Conservation (phyloP, 2,888 invertebrate genomes). For the Chaitophorus viminalis region DNA sequence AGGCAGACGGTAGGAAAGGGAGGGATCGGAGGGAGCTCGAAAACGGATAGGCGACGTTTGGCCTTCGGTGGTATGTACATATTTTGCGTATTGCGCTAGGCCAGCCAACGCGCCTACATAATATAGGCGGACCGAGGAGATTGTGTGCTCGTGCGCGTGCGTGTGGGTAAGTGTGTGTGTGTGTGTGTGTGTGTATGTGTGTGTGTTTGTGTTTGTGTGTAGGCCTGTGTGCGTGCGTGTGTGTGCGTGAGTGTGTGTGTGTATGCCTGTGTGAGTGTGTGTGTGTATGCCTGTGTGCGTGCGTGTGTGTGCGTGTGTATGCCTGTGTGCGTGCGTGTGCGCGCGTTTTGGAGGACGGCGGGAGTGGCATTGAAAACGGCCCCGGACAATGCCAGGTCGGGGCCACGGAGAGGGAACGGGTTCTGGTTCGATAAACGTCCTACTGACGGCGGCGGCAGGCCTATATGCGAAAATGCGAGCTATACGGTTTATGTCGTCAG, state of each 20-base stretch:
- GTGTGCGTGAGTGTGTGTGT: too few relatives aligned
- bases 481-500: constrained; percentile 18
- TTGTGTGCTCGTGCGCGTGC: too few relatives aligned
- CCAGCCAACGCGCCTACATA: not conserved
- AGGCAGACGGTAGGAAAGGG: not conserved
- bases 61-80: constrained; percentile 14
- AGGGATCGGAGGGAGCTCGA: not conserved
- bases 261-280: too few relatives aligned
- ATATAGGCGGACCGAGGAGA: not conserved
- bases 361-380: constrained; percentile 60
- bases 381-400: constrained; percentile 57
- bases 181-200: too few relatives aligned
- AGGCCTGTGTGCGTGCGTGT: not conserved
- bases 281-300: too few relatives aligned
- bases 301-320: not conserved
- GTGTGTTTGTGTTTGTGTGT: not conserved
- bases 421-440: constrained; percentile 62
- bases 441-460: constrained; percentile 33
- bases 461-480: constrained; percentile 26
- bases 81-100: not conserved
- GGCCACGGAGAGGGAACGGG: constrained; percentile 58
- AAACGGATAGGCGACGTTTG: constrained; percentile 40
- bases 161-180: too few relatives aligned
- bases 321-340: constrained; percentile 9
- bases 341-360: constrained; percentile 2